phyloP scores from a whole-genome alignment of 1,140 invertebrate species.

The Calephelis nemesis region DNA sequence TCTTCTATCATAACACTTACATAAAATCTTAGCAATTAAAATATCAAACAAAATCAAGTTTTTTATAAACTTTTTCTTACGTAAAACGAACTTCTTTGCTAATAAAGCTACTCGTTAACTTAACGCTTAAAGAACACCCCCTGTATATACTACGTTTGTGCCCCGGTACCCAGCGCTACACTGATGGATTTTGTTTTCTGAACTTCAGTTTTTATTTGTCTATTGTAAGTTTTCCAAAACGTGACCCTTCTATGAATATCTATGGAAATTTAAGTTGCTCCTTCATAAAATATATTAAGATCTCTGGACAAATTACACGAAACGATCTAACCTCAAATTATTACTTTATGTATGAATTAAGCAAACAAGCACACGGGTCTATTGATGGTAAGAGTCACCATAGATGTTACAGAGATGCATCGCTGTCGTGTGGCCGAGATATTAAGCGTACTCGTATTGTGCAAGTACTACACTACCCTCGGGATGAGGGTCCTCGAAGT shows the following conservation, averaged over 20 bases:
- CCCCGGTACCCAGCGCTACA: slow-evolving; percentile 42
- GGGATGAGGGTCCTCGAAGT: no score
- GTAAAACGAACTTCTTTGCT: neutral
- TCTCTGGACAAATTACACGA: no score
- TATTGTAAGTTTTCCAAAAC: slow-evolving; percentile 33
- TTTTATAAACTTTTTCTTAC: neutral
- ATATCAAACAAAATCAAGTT: neutral
- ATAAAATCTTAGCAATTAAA: slow-evolving; percentile 3
- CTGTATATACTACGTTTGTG: neutral
- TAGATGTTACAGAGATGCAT: no score
- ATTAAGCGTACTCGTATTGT: no score
- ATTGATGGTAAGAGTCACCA: no score
- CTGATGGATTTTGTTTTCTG: slow-evolving; percentile 70
- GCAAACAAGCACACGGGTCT: no score
- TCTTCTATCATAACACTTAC: no score
- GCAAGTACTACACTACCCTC: no score
- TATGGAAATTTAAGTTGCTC: slow-evolving; percentile 20
- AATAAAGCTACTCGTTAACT: neutral
- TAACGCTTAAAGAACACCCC: neutral
- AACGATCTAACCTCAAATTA: no score
- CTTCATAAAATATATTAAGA: no score
- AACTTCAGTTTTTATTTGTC: slow-evolving; percentile 65
- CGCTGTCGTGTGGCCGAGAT: no score
- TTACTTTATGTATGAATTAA: no score
- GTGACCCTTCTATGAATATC: slow-evolving; percentile 47